Evolutionary conservation across 2,888 invertebrate genomes (phyloP).

Genomic region (Lamellibrachia satsuma): DNA sequence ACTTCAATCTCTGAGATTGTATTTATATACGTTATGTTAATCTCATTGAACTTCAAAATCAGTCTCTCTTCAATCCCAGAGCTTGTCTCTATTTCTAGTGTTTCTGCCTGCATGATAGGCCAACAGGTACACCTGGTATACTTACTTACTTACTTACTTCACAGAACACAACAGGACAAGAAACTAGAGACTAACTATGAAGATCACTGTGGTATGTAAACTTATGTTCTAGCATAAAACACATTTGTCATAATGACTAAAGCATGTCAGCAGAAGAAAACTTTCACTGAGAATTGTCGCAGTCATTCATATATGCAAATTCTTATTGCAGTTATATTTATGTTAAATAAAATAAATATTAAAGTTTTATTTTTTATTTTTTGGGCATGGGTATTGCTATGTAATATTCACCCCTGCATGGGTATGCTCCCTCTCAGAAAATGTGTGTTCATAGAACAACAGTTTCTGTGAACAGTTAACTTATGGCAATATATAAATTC

Average conservation of each 20-base stretch:
- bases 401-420: no score
- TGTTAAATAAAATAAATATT: no score
- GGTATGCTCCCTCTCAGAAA: no score
- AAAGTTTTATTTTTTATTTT: no score
- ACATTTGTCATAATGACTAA: neutral
- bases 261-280: neutral
- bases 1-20: neutral
- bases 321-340: no score
- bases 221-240: neutral
- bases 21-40: neutral
- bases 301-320: no score
- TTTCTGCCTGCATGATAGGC: neutral
- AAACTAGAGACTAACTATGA: neutral
- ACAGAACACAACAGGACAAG: neutral
- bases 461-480: no score
- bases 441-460: no score
- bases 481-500: no score
- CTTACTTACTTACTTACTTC: neutral
- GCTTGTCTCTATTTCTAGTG: neutral
- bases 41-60: neutral
- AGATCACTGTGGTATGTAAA: neutral
- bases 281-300: no score
- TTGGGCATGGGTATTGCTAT: no score
- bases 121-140: neutral
- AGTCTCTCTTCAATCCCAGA: neutral